Evolutionary conservation across 2,113 vertebrate species (phyloP).

Genomic region (Actenoides hombroni): DNA sequence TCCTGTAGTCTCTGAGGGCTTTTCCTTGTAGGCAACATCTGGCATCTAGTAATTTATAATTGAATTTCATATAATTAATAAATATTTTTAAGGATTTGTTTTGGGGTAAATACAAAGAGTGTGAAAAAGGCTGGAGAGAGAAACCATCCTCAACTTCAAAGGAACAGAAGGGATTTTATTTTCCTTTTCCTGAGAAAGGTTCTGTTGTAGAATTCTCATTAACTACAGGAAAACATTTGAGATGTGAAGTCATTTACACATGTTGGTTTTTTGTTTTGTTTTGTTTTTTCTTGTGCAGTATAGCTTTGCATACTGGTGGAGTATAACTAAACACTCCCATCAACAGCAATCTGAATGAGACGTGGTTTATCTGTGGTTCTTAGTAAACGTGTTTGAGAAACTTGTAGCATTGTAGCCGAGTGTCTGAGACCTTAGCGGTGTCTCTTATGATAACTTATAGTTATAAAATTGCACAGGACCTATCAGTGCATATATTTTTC

Average conservation of each 20-base stretch:
- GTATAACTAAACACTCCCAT: not conserved
- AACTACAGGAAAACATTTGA: not conserved
- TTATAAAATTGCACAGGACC: not conserved
- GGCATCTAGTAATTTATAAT: not conserved
- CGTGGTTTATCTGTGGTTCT: not conserved
- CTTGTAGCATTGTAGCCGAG: not conserved
- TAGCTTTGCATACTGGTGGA: not conserved
- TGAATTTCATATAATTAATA: not conserved
- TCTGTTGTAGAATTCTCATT: not conserved
- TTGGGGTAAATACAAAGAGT: not conserved
- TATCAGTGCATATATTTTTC: not conserved
- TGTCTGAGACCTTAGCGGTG: not conserved
- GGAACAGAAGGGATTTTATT: not conserved
- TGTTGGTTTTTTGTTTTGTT: not conserved
- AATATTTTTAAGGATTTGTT: not conserved
- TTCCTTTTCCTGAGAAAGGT: not conserved
- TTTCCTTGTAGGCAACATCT: not conserved
- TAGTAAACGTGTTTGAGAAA: not conserved
- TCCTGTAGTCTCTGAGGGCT: not conserved
- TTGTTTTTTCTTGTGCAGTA: not conserved
- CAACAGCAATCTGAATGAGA: not conserved
- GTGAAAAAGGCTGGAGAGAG: not conserved
- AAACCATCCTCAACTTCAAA: not conserved
- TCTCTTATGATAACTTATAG: fast-evolving
- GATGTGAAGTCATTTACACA: not conserved